Conservation (phyloP, 2,888 invertebrate genomes). For the Siphlonurus alternatus region DNA sequence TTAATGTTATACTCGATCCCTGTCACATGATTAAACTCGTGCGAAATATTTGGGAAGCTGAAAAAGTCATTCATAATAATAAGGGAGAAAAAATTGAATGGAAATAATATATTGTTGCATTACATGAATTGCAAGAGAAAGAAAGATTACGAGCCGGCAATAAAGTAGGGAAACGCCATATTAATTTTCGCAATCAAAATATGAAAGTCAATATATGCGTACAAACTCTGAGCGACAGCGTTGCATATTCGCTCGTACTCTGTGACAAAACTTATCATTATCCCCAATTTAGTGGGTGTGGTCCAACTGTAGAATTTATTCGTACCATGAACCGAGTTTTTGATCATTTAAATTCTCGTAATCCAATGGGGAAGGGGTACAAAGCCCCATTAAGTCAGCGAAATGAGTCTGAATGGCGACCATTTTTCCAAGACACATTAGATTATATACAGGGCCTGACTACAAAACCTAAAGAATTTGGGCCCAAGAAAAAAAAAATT, state of each 20-base stretch:
- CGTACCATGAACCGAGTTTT: slow-evolving; percentile 7
- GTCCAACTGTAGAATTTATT: slow-evolving; percentile 8
- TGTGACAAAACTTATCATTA: slow-evolving; percentile 4
- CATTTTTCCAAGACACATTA: slow-evolving; percentile 6
- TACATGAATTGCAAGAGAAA: slow-evolving; percentile 2
- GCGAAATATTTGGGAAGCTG: background rate
- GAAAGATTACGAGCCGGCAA: slow-evolving; percentile 10
- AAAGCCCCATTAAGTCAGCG: slow-evolving; percentile 7
- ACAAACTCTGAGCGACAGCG: slow-evolving; percentile 12
- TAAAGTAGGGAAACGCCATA: slow-evolving; percentile 10
- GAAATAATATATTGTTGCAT: background rate
- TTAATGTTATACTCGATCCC: background rate
- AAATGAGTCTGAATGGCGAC: slow-evolving; percentile 5
- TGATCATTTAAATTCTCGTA: slow-evolving; percentile 11
- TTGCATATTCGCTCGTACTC: slow-evolving; percentile 11
- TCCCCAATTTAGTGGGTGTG: slow-evolving; percentile 6
- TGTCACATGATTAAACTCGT: slow-evolving; percentile 7
- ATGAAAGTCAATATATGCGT: slow-evolving; percentile 13
- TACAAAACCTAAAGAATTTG: background rate
- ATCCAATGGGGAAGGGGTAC: background rate
- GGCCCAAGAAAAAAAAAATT: background rate
- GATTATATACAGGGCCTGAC: slow-evolving; percentile 2
- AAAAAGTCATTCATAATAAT: background rate
- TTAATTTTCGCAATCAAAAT: slow-evolving; percentile 11
- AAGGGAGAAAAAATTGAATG: background rate